Evolutionary conservation across 2,888 invertebrate genomes (phyloP).

Genomic region (Linnaemya vulpina): DNA sequence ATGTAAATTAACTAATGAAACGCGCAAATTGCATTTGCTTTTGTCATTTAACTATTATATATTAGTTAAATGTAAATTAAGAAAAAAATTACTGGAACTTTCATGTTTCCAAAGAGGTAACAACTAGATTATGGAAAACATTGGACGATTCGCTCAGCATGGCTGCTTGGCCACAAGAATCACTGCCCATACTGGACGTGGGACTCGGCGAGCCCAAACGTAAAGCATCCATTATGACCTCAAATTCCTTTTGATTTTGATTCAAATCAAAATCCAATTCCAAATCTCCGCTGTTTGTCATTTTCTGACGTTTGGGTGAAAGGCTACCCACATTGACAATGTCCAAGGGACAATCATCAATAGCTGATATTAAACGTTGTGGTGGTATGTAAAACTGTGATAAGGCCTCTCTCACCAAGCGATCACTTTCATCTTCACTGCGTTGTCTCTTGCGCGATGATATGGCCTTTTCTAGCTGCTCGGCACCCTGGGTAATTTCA

Average conservation of each 20-base stretch:
- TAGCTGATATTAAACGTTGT: conserved; percentile 87
- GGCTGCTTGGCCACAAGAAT: conserved; percentile 86
- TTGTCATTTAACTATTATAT: conserved; percentile 20
- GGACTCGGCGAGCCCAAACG: conserved; percentile 81
- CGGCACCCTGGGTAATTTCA: conserved; percentile 83
- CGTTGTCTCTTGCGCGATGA: conserved; percentile 83
- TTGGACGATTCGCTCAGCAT: conserved; percentile 85
- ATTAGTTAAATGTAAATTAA: conserved; percentile 7
- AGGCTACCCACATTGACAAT: conserved; percentile 75
- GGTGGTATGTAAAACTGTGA: conserved; percentile 89
- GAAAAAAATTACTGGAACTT: conserved; percentile 79
- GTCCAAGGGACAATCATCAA: conserved; percentile 85
- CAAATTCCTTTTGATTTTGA: conserved; percentile 83
- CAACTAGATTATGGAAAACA: conserved; percentile 83
- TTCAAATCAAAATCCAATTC: conserved; percentile 82
- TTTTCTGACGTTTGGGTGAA: conserved; percentile 64
- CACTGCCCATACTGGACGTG: conserved; percentile 79
- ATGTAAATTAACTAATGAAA: conserved; percentile 42
- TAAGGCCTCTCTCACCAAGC: conserved; percentile 87
- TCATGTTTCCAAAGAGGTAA: conserved; percentile 83
- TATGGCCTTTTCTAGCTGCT: conserved; percentile 82
- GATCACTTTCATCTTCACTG: conserved; percentile 86
- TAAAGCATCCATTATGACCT: conserved; percentile 83
- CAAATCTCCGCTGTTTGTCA: conserved; percentile 74
- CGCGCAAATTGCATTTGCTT: conserved; percentile 59